phyloP scores from a whole-genome alignment of 2,888 invertebrate genomes.

The Philereme transversata region DNA sequence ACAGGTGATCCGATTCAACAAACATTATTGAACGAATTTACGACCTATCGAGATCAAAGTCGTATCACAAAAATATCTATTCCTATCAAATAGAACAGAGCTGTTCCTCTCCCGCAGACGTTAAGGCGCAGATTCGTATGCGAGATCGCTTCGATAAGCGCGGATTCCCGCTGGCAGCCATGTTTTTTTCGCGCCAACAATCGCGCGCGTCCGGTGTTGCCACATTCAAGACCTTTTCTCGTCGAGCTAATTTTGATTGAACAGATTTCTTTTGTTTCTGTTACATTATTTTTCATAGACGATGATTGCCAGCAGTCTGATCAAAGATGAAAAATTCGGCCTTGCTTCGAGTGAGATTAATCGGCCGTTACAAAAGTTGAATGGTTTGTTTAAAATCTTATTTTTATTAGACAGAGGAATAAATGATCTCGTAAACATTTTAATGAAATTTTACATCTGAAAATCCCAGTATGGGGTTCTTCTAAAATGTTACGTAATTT shows the following conservation, averaged over 20 bases:
- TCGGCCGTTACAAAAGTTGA: constrained; percentile 51
- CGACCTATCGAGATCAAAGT: constrained; percentile 74
- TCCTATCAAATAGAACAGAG: constrained; percentile 48
- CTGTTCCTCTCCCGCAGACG: constrained; percentile 47
- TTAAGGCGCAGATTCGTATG: constrained; percentile 59
- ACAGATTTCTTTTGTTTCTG: constrained; percentile 57
- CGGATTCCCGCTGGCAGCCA: constrained; percentile 57
- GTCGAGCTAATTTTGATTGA: constrained; percentile 63
- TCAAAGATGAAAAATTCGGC: constrained; percentile 54
- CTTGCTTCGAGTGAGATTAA: constrained; percentile 48
- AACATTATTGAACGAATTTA: constrained; percentile 75
- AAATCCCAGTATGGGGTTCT: constrained; percentile 26
- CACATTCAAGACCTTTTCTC: constrained; percentile 59
- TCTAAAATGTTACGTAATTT: constrained; percentile 37
- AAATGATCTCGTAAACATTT: constrained; percentile 29
- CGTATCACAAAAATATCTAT: constrained; percentile 60
- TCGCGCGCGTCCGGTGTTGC: constrained; percentile 58
- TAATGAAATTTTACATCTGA: constrained; percentile 31
- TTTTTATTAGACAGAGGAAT: constrained; percentile 38
- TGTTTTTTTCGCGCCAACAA: constrained; percentile 65
- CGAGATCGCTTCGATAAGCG: constrained; percentile 50
- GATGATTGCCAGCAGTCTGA: constrained; percentile 52
- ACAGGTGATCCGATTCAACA: constrained; percentile 73
- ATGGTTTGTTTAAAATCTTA: constrained; percentile 48
- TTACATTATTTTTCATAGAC: constrained; percentile 50